These are phyloP conservation scores for Cephus sareptanus DNA, from an alignment of 2,888 invertebrate species.

Conservation along the genomic window DNA sequence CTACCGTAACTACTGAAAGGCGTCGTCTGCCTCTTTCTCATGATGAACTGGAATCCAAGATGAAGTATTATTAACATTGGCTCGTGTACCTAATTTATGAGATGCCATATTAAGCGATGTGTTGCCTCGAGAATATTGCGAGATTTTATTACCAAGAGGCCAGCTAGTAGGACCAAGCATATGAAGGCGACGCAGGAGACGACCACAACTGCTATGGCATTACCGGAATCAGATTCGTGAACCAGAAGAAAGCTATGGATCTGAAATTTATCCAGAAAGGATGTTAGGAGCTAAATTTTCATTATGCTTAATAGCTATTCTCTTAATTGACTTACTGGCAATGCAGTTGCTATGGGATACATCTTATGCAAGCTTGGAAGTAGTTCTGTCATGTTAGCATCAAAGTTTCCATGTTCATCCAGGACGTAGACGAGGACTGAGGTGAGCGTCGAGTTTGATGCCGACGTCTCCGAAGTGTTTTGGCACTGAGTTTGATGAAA, in stretches of 20 bases:
- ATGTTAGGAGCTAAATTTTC: neutral
- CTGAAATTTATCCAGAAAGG: constrained; percentile 36
- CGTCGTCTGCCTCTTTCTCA: constrained; percentile 84
- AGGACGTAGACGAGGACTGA: constrained; percentile 54
- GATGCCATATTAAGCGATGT: neutral
- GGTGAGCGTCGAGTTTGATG: constrained; percentile 33
- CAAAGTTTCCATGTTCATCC: constrained; percentile 52
- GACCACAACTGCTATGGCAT: constrained; percentile 82
- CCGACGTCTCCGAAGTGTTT: constrained; percentile 13
- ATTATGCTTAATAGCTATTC: neutral
- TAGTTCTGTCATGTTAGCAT: constrained; percentile 51
- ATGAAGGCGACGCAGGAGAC: constrained; percentile 85
- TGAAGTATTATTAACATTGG: neutral
- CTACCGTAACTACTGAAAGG: constrained; percentile 85
- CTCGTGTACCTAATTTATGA: neutral
- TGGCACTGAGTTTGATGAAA: constrained; percentile 55
- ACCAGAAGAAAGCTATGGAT: constrained; percentile 55
- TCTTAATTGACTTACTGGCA: constrained; percentile 48
- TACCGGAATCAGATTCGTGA: constrained; percentile 57
- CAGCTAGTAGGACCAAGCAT: constrained; percentile 81
- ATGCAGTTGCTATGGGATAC: constrained; percentile 42
- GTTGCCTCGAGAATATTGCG: neutral
- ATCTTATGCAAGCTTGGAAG: constrained; percentile 49
- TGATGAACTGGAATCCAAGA: constrained; percentile 73
- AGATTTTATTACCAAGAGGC: constrained; percentile 74